phyloP scores from a whole-genome alignment of 2,113 vertebrate genomes.

The human region GRCh38 chr20:13711001-13711500 shows the following conservation, averaged over 20 bases:
- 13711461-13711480: not conserved
- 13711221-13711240: not conserved
- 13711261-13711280: not conserved
- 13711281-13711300: not conserved
- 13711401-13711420: not conserved
- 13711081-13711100: not conserved
- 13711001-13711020: not conserved
- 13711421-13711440: no score
- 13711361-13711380: not conserved
- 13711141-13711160: not conserved
- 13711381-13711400: not conserved
- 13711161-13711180: not conserved
- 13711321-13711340: not conserved
- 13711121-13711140: not conserved
- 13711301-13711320: not conserved
- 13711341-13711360: not conserved
- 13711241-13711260: not conserved
- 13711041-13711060: not conserved
- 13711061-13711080: not conserved
- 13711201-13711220: not conserved
- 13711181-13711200: not conserved
- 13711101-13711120: not conserved
- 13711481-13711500: not conserved
- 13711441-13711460: not conserved
- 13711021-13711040: not conserved